Conservation (phyloP, 2,888 invertebrate species). For the Dexiosoma caninum region DNA sequence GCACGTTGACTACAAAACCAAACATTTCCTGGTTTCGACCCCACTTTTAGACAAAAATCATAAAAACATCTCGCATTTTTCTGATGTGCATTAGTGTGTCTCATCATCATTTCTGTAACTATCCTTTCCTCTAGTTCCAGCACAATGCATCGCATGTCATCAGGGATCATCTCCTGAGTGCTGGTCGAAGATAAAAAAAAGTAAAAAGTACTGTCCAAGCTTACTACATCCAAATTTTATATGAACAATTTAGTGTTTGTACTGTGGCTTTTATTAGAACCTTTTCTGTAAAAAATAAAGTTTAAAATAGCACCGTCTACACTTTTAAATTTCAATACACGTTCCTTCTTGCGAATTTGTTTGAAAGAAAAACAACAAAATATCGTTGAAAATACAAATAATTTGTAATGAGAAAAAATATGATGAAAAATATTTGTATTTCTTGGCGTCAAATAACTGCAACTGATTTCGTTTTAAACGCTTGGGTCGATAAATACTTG, state of each 20-base stretch:
- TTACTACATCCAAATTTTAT: not conserved
- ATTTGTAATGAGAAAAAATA: not conserved
- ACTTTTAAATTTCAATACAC: conserved; percentile 48
- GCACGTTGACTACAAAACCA: no score
- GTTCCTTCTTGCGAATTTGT: conserved; percentile 44
- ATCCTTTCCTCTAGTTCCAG: no score
- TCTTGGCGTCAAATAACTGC: conserved; percentile 9
- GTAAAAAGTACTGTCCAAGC: not conserved
- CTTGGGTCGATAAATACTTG: not conserved
- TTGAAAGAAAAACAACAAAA: not conserved
- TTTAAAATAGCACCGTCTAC: not conserved
- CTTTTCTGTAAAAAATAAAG: conserved; percentile 20
- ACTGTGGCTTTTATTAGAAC: no score
- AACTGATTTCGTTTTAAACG: not conserved
- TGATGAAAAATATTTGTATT: not conserved
- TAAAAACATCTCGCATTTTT: no score
- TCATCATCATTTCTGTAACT: no score
- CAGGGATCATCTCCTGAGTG: no score
- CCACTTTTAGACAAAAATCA: no score
- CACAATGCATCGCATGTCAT: no score
- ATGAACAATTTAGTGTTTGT: no score
- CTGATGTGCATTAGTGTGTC: no score
- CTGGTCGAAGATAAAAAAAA: no score
- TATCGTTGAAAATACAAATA: not conserved
- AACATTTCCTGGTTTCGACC: no score